These are phyloP conservation scores for Phoeniculus purpureus DNA, from an alignment of 2,797 vertebrate genomes.

Conservation along the genomic window DNA sequence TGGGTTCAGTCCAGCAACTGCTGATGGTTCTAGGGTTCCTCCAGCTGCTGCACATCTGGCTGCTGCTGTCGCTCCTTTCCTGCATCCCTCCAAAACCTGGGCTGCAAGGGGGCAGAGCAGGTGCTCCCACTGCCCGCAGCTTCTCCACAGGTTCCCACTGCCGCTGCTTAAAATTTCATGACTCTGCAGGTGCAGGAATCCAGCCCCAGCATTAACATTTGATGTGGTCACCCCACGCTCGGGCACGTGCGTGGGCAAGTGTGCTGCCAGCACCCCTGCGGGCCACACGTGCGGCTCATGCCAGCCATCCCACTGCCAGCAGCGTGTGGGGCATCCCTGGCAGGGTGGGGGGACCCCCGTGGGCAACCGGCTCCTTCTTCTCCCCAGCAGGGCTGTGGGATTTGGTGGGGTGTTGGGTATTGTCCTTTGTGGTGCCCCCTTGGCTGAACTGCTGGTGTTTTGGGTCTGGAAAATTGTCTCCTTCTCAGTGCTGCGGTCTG, in stretches of 20 bases:
- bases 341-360: rapidly evolving
- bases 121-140: not conserved
- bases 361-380: not conserved
- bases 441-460: rapidly evolving
- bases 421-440: rapidly evolving
- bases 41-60: constrained; percentile 7
- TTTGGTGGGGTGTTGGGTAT: not conserved
- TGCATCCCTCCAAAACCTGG: not conserved
- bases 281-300: not conserved
- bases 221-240: not conserved
- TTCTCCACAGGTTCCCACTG: not conserved
- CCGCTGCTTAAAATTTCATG: constrained; percentile 73
- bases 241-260: not conserved
- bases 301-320: not conserved
- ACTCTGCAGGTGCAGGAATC: constrained; percentile 15
- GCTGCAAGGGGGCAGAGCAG: rapidly evolving
- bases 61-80: not conserved
- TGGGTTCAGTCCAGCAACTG: not conserved
- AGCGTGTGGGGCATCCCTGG: not conserved
- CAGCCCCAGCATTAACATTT: constrained; percentile 61
- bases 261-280: rapidly evolving
- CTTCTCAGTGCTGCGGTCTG: not conserved
- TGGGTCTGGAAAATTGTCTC: not conserved
- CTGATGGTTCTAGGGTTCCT: not conserved
- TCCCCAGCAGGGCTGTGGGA: not conserved